phyloP scores from a whole-genome alignment of 37 sponge, comb jelly and placozoan genomes.

The Crambe crambe region DNA sequence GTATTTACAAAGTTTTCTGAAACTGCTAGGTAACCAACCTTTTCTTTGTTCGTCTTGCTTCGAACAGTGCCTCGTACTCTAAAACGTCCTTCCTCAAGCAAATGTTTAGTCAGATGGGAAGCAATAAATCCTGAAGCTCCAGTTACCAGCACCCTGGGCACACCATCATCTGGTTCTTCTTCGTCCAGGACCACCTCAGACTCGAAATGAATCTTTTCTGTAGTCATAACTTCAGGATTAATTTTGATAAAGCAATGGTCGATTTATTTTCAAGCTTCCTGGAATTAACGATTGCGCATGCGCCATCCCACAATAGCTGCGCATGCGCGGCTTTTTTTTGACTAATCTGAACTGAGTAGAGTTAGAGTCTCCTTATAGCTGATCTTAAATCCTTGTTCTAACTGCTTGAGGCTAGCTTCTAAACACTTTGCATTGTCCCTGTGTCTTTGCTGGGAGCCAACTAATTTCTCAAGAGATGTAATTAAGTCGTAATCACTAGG shows the following conservation, averaged over 20 bases:
- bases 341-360: constrained; percentile 19
- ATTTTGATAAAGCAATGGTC: no score
- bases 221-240: no score
- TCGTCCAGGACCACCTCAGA: constrained; percentile 29
- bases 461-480: constrained; percentile 25
- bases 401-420: constrained; percentile 59
- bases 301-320: no score
- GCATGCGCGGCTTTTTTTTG: neutral
- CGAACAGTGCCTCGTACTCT: constrained; percentile 87
- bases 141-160: constrained; percentile 80
- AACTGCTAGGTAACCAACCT: neutral
- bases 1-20: neutral
- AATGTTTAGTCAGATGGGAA: constrained; percentile 68
- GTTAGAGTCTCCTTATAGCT: constrained; percentile 59
- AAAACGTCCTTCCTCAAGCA: constrained; percentile 58
- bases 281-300: no score
- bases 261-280: no score
- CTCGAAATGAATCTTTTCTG: no score
- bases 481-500: constrained; percentile 43
- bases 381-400: constrained; percentile 65
- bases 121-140: constrained; percentile 93
- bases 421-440: constrained; percentile 23
- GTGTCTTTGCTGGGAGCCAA: constrained; percentile 22
- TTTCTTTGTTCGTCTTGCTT: constrained; percentile 61
- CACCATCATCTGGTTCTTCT: constrained; percentile 43